Evolutionary conservation across 2,113 vertebrate species (phyloP).

Genomic region (Phyllostomus discolor): DNA sequence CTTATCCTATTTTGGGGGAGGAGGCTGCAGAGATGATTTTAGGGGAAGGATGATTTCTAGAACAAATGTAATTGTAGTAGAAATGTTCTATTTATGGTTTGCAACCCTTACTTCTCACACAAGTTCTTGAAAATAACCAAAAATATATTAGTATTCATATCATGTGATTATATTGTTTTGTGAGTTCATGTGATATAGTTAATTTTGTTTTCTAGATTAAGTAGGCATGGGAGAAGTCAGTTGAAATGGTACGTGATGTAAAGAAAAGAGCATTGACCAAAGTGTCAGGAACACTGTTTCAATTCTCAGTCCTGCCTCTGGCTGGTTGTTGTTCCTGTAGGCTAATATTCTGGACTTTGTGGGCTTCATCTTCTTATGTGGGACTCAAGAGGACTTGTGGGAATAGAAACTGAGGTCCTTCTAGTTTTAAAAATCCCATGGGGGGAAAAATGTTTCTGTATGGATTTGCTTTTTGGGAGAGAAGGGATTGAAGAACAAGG

Average conservation of each 20-base stretch:
- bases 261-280: neutral
- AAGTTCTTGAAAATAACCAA: constrained; percentile 23
- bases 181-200: constrained; percentile 18
- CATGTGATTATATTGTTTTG: constrained; percentile 6
- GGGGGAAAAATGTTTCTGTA: neutral
- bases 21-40: neutral
- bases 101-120: constrained; percentile 34
- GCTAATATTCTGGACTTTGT: neutral
- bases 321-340: neutral
- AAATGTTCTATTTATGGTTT: neutral
- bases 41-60: constrained; percentile 36
- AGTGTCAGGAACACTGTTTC: neutral
- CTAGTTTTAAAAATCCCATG: neutral
- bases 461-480: neutral
- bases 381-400: neutral
- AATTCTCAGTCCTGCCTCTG: neutral
- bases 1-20: constrained; percentile 37
- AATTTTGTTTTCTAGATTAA: constrained; percentile 43
- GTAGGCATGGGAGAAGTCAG: neutral
- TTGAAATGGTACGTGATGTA: neutral
- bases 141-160: neutral
- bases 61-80: constrained; percentile 28
- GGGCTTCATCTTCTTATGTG: neutral
- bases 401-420: neutral
- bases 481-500: neutral